Conservation (phyloP, 1,140 invertebrate species). For the Meloidogyne exigua region DNA sequence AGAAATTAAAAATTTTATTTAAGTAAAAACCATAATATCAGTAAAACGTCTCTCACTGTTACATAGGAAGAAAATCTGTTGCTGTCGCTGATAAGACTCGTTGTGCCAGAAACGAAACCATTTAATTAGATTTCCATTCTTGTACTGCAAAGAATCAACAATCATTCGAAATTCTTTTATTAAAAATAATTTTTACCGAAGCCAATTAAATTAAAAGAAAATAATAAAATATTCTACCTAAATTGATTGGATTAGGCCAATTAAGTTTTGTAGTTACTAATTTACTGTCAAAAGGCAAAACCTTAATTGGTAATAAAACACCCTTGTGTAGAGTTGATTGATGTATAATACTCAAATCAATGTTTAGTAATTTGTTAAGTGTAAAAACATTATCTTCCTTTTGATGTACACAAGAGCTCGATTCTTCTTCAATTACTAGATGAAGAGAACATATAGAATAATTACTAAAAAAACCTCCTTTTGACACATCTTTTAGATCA, state of each 20-base stretch:
- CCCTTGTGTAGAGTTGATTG: background rate
- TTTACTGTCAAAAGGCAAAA: background rate
- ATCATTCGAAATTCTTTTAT: slow-evolving; percentile 1
- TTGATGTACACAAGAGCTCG: background rate
- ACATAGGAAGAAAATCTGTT: slow-evolving; percentile 40
- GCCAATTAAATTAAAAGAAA: background rate
- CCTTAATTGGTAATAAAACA: background rate
- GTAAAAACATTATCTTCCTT: background rate
- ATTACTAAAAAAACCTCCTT: background rate
- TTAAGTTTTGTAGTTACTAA: slow-evolving; percentile 23
- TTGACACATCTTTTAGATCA: background rate
- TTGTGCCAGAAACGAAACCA: slow-evolving; percentile 39
- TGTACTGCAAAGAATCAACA: background rate
- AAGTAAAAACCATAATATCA: slow-evolving; percentile 32
- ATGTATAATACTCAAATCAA: background rate
- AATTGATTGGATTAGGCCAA: slow-evolving; percentile 26
- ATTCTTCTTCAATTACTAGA: background rate
- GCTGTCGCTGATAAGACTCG: slow-evolving; percentile 29
- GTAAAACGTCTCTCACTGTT: slow-evolving; percentile 30
- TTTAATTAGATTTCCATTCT: background rate
- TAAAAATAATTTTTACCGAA: background rate
- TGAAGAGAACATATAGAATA: background rate
- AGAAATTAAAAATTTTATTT: background rate
- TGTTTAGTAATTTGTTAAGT: background rate
- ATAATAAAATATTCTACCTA: slow-evolving; percentile 25